Evolutionary conservation across 2,888 invertebrate genomes (phyloP).

Genomic region (Mesorhabditis belari): DNA sequence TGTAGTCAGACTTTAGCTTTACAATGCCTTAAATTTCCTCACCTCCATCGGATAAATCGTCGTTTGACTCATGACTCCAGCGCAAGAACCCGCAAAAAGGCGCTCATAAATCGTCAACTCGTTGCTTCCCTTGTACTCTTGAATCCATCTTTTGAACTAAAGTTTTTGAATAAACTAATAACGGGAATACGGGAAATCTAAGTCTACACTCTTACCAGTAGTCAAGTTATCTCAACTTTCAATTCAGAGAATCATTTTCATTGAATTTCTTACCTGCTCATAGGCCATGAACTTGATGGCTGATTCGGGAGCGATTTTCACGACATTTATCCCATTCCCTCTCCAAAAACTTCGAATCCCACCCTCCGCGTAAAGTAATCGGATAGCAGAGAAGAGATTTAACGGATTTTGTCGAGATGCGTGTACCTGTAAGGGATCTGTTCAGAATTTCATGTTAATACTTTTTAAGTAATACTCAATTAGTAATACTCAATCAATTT

Average conservation of each 20-base stretch:
- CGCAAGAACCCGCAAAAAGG: conserved; percentile 83
- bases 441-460: background rate
- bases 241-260: background rate
- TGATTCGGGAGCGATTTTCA: conserved; percentile 97
- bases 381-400: conserved; percentile 35
- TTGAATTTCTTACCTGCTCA: conserved; percentile 66
- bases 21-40: conserved; percentile 13
- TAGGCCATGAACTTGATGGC: conserved; percentile 98
- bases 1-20: background rate
- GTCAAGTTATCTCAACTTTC: too few relatives aligned
- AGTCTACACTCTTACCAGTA: too few relatives aligned
- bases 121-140: conserved; percentile 65
- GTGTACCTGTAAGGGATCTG: conserved; percentile 66
- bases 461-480: background rate
- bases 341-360: conserved; percentile 86
- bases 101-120: conserved; percentile 81
- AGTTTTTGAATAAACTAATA: background rate
- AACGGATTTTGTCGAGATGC: conserved; percentile 58
- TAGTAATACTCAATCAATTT: background rate
- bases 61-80: conserved; percentile 90
- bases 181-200: too few relatives aligned
- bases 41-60: conserved; percentile 94
- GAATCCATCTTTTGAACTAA: conserved; percentile 74
- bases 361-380: conserved; percentile 80
- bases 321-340: conserved; percentile 93